Conservation (phyloP, 2,113 vertebrate species). For the Pteronura brasiliensis region DNA sequence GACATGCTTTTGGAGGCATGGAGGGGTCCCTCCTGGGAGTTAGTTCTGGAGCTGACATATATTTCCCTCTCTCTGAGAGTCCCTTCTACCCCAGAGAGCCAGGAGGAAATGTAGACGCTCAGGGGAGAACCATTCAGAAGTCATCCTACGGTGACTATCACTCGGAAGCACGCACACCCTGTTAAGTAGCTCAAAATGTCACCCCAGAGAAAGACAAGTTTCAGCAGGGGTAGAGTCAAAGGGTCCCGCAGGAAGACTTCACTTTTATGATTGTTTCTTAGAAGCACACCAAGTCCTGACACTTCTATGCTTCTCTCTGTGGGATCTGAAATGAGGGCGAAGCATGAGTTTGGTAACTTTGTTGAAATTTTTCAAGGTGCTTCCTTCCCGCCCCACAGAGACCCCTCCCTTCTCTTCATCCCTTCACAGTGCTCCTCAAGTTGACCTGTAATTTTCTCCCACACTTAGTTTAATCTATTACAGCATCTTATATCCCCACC, state of each 20-base stretch:
- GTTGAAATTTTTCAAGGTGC: background rate
- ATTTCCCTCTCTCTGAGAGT: background rate
- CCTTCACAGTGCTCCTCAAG: fast-evolving
- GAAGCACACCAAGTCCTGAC: background rate
- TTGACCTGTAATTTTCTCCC: fast-evolving
- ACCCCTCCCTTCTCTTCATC: background rate
- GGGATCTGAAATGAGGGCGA: background rate
- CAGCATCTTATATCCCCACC: background rate
- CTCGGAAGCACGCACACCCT: background rate
- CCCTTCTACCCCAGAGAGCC: background rate
- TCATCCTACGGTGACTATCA: background rate
- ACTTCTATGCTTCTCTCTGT: background rate
- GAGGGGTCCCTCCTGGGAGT: background rate
- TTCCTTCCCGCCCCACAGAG: background rate
- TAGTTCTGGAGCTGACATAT: fast-evolving
- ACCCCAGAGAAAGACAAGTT: background rate
- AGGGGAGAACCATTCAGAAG: background rate
- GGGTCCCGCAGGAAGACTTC: background rate
- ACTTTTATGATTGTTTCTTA: background rate
- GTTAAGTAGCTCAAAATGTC: background rate
- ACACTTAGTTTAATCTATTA: background rate
- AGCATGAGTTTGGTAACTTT: background rate
- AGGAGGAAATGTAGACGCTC: background rate
- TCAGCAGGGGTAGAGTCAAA: background rate
- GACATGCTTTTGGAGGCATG: background rate